A percentile compares a stretch with the other conserved stretches of the same genome.
phyloP scores from a whole-genome alignment of 53 echinoderm and acorn worm genomes.

The Paracentrotus lividus region DNA sequence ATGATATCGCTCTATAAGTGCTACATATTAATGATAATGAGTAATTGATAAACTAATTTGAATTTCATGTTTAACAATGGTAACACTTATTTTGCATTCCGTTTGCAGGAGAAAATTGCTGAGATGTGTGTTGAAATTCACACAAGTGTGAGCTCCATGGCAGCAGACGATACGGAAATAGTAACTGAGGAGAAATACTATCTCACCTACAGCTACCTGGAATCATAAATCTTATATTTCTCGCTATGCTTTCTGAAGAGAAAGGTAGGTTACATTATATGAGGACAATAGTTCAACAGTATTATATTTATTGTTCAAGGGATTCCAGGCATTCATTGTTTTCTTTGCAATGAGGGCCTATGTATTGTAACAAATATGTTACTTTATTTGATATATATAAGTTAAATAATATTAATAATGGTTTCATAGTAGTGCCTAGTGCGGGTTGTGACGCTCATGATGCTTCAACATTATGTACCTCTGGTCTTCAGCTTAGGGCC shows the following conservation, averaged over 20 bases:
- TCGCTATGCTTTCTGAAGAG: conserved; percentile 96
- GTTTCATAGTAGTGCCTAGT: no score
- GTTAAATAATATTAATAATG: no score
- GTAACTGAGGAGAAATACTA: conserved; percentile 96
- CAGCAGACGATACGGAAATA: conserved; percentile 91
- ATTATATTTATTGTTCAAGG: background rate
- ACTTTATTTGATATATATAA: no score
- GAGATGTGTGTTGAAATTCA: conserved; percentile 99
- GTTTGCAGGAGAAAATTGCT: conserved; percentile 85
- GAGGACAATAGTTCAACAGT: no score
- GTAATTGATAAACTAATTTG: no score
- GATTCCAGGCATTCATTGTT: background rate
- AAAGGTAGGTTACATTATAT: conserved; percentile 78
- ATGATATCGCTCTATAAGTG: no score
- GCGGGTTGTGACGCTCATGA: no score
- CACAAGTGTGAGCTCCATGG: conserved; percentile 98
- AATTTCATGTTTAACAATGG: background rate
- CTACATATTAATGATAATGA: no score
- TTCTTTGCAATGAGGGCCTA: no score
- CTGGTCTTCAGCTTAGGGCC: no score
- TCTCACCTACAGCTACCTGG: conserved; percentile 99
- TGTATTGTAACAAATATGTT: no score
- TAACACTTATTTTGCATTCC: background rate
- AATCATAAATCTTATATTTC: conserved; percentile 98
- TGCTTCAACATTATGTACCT: no score